Base-by-base conservation (phyloP, 2,797 vertebrate species). In the Valencia hispanica region DNA sequence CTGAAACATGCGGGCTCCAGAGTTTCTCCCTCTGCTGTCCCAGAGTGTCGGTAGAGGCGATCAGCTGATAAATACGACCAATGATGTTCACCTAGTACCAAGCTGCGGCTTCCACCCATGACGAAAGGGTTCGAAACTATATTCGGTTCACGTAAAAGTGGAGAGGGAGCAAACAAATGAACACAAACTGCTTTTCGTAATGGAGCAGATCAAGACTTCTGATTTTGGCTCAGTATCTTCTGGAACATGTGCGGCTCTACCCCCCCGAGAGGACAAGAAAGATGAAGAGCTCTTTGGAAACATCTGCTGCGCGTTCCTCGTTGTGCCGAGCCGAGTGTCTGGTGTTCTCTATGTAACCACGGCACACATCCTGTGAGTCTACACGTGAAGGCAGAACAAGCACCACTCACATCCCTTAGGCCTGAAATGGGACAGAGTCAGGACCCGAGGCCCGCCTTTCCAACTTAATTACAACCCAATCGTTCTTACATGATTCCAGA, bases 1-100 rank as follows among this genome's bases (percentile, higher is more conserved):
- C 65, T 51, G 30, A 86, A 78, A 45, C 18, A 61, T 81, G 69
- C 81, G 84, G 50, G 70, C 82, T 59, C 18, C 74, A 68, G 34
- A 73, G 73, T 75, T 84, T 79, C 53, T 81, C 18, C 36, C 79
- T 81, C 75, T 55, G 45, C 41, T 73, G 1, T 77, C 55, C 72
- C 73, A 39, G 68, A 63, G 22, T 72, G 79, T 65, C 25, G 22
- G 63, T 15, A 5, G 45, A 78, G 74, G 63, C 79, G 81, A 83
- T 78, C 70, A 71, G 68, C 53, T 68, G 68, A 70, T 78, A 74
- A 30, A 80, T 72, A 79, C 41, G 74, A 76, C 39, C 48, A 47
- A 75, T 32, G 43, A 47, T 34, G 36, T 3, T 65, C 25, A 4
- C 45, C 41, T 53, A 61, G 72, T 77, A 81, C 69, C 59, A 71